Percentiles rank a stretch among this genome's conserved stretches.
These are phyloP conservation scores for Iguana delicatissima DNA, from an alignment of 2,797 vertebrate species.

Conservation along the genomic window DNA sequence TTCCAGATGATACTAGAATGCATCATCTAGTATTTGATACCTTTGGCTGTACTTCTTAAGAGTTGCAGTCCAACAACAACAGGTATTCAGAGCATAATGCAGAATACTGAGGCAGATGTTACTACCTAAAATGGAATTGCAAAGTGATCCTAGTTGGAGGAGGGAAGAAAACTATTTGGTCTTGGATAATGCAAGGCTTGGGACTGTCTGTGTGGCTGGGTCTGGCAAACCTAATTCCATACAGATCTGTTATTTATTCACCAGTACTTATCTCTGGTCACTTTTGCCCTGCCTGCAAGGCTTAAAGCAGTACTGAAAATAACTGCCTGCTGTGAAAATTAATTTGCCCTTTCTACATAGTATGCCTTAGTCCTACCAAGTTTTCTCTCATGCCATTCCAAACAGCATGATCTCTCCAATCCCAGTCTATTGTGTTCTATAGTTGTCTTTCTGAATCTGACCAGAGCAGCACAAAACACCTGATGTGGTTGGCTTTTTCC, in stretches of 20 bases:
- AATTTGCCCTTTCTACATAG: neutral
- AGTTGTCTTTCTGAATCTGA: constrained; percentile 64
- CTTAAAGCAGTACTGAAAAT: neutral
- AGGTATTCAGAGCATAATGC: neutral
- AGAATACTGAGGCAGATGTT: too few relatives aligned
- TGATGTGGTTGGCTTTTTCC: constrained; percentile 58
- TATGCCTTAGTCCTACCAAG: neutral
- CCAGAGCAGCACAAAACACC: constrained; percentile 69
- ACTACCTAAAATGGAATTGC: neutral
- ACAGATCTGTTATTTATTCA: neutral
- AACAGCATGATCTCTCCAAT: neutral
- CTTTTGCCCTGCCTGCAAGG: neutral
- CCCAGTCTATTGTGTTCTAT: neutral
- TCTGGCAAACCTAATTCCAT: neutral
- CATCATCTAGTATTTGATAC: too few relatives aligned
- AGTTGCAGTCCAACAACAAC: too few relatives aligned
- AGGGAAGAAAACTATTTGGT: neutral
- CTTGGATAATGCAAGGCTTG: neutral
- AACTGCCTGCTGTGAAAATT: neutral
- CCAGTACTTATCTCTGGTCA: neutral
- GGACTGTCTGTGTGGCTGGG: neutral
- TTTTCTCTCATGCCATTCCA: constrained; percentile 2
- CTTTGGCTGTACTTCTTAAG: too few relatives aligned
- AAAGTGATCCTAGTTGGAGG: neutral
- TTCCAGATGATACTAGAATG: too few relatives aligned